Conservation (phyloP, 1,140 invertebrate species). For the Rhagoletis pomonella region DNA sequence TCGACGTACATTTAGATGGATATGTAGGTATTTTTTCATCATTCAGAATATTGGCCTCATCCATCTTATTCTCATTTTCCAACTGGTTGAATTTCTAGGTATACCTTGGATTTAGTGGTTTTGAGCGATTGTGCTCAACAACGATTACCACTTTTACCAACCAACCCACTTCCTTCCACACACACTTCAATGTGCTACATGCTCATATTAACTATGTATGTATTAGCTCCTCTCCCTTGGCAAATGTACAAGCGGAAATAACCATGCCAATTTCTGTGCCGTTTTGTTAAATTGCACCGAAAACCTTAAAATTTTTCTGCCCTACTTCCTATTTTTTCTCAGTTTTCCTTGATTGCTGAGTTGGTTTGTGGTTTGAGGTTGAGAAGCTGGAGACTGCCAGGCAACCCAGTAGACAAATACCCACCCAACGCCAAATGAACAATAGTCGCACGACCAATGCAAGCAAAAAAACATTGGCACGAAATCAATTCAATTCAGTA, state of each 20-base stretch:
- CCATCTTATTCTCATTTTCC: too few relatives aligned
- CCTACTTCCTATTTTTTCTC: not conserved
- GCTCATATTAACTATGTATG: not conserved
- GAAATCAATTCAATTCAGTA: constrained; percentile 3
- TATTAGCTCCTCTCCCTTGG: not conserved
- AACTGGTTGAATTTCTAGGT: too few relatives aligned
- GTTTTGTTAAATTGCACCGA: constrained; percentile 26
- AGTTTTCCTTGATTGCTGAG: not conserved
- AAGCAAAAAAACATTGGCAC: not conserved
- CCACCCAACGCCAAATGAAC: not conserved
- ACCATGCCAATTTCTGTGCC: constrained; percentile 31
- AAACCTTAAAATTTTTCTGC: constrained; percentile 1
- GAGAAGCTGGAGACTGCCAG: not conserved
- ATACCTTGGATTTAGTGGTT: not conserved
- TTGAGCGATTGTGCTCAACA: not conserved
- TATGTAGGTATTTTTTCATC: too few relatives aligned
- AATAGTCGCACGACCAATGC: not conserved
- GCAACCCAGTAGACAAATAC: not conserved
- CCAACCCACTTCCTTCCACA: constrained; percentile 1
- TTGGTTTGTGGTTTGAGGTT: not conserved
- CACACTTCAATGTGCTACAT: not conserved
- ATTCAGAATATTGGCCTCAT: too few relatives aligned
- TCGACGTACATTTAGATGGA: too few relatives aligned
- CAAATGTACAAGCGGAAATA: not conserved
- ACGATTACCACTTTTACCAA: not conserved